phyloP scores from a whole-genome alignment of 2,113 vertebrate genomes.

The Laticauda colubrina region DNA sequence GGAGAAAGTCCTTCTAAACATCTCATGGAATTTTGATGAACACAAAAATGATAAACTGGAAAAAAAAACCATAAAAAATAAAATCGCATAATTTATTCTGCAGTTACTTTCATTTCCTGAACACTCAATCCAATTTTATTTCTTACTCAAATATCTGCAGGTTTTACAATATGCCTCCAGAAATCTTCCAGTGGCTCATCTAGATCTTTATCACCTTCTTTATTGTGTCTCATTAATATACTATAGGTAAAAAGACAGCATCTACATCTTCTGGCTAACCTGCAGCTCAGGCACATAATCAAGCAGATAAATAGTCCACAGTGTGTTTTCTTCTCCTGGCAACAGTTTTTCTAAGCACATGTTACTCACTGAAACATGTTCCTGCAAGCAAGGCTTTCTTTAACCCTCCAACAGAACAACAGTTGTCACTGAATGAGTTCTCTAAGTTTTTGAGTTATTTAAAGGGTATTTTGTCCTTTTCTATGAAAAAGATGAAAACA shows the following conservation, averaged over 20 bases:
- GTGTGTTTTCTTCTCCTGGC: conserved; percentile 8
- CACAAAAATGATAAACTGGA: conserved; percentile 11
- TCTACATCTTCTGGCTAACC: not conserved
- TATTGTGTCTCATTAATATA: not conserved
- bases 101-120: not conserved
- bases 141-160: not conserved
- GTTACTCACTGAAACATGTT: not conserved
- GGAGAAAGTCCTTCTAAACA: not conserved
- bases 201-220: not conserved
- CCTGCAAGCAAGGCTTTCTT: conserved; percentile 35
- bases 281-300: not conserved
- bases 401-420: conserved; percentile 22
- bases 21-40: not conserved
- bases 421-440: not conserved
- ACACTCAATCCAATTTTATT: not conserved
- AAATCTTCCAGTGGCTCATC: not conserved
- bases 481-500: not conserved
- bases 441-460: conserved; percentile 11
- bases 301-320: not conserved
- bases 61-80: not conserved
- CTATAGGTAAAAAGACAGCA: rapidly evolving
- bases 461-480: not conserved
- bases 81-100: not conserved
- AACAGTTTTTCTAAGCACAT: conserved; percentile 12
- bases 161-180: not conserved